Base-by-base conservation (phyloP, 2,797 vertebrate genomes). In the Ficedula albicollis region DNA sequence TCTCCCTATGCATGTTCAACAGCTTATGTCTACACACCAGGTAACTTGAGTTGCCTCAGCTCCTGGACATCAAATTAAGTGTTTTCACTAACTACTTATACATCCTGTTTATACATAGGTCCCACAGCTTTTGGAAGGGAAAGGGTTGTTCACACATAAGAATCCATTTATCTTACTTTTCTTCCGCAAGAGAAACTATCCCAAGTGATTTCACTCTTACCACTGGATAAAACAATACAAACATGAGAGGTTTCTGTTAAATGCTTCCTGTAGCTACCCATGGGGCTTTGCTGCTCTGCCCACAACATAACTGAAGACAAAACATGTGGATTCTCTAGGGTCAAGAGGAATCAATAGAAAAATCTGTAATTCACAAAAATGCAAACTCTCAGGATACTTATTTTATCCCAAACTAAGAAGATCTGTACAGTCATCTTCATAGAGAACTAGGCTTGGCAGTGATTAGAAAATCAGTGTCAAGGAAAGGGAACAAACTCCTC, bases 401-500 rank as follows among this genome's bases (percentile, higher is more conserved):
- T 34, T 92, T 77, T 46, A 46, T 13, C 10, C 13, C n/a, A 56
- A 85, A 77, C 38, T 85, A 85, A n/a, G 56, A 91, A 27, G 13
- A 87, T 32, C 39, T 72, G 27, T 48, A 76, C 7, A 77, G 64
- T 64, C 56, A 67, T 60, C 56, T 80, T 76, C 29, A 67, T 18
- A 69, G 10, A 86, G 49, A 87, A 90, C 30, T 10, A 67, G 36
- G 52, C 17, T 43, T 74, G 34, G 26, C 64, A 79, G 21, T 4
- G 25, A 84, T 55, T 32, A 70, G 21, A 68, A 38, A 91, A 83
- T 59, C 36, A 14, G 12, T 9, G 5, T 68, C 60, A 91, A 81
- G 60, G 91, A 92, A 93, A 92, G 49, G 52, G 93, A 95, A 95
- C 81, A 87, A 95, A 74, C 60, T 93, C 44, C 54, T 67, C 41